Evolutionary conservation across 2,888 invertebrate species (phyloP).

Genomic region (Latheticus oryzae): DNA sequence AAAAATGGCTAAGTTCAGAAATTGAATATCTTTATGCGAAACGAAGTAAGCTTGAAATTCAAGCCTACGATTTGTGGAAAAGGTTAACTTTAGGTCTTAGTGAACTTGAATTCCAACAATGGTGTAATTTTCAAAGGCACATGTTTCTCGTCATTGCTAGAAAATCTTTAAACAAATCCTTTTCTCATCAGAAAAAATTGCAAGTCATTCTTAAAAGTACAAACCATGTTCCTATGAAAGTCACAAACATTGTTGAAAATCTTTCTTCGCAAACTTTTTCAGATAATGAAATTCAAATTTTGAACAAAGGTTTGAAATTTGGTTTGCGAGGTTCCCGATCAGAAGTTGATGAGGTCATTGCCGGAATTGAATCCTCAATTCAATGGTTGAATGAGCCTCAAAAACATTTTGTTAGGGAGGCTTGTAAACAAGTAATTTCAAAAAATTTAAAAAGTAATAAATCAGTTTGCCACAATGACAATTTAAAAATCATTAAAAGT

Average conservation of each 20-base stretch:
- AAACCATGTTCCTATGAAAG: background rate
- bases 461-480: too few relatives aligned
- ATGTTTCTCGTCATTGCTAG: background rate
- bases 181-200: too few relatives aligned
- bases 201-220: too few relatives aligned
- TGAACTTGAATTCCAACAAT: conserved; percentile 3
- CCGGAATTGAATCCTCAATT: too few relatives aligned
- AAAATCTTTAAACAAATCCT: too few relatives aligned
- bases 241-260: background rate
- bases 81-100: background rate
- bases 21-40: background rate
- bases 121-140: conserved; percentile 2
- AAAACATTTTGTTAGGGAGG: too few relatives aligned
- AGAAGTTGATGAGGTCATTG: background rate
- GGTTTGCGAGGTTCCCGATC: background rate
- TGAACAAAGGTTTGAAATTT: conserved; percentile 4
- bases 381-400: too few relatives aligned
- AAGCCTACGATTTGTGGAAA: background rate
- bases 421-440: too few relatives aligned
- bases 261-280: too few relatives aligned
- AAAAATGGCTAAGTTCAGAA: too few relatives aligned
- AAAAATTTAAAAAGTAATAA: too few relatives aligned
- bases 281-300: background rate
- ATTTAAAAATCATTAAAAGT: background rate
- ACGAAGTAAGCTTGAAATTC: conserved; percentile 1